Percentiles rank a stretch among this genome's conserved stretches.
Evolutionary conservation across 2,888 invertebrate species (phyloP).

Genomic region (Drosophila yooni): DNA sequence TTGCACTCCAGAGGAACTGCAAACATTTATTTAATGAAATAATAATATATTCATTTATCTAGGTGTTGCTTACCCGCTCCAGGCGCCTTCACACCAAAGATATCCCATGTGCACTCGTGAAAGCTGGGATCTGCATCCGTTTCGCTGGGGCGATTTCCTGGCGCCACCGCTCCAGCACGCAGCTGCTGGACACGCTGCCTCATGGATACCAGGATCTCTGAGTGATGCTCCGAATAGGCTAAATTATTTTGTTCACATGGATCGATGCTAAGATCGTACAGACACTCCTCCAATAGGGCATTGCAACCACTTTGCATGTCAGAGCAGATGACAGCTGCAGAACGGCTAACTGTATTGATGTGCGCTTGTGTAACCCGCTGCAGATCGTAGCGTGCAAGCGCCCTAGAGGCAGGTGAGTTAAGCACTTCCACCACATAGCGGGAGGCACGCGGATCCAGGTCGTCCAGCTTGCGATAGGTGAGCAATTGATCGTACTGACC

Average conservation of each 20-base stretch:
- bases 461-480: constrained; percentile 60
- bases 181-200: constrained; percentile 85
- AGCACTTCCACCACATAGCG: constrained; percentile 67
- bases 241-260: constrained; percentile 86
- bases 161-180: constrained; percentile 84
- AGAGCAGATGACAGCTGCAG: constrained; percentile 62
- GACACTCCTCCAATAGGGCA: constrained; percentile 84
- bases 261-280: constrained; percentile 86
- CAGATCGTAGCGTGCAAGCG: constrained; percentile 58
- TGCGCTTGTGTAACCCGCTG: constrained; percentile 17
- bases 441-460: constrained; percentile 72
- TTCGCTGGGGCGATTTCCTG: constrained; percentile 85
- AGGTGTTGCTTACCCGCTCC: constrained; percentile 21
- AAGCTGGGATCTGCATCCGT: constrained; percentile 86
- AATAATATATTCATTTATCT: too few species aligned
- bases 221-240: constrained; percentile 48
- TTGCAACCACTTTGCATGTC: constrained; percentile 67
- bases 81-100: constrained; percentile 75
- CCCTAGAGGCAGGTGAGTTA: constrained; percentile 64
- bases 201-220: constrained; percentile 73
- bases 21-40: neutral
- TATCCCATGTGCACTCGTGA: constrained; percentile 87
- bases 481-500: constrained; percentile 73
- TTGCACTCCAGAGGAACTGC: constrained; percentile 54
- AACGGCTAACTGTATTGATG: constrained; percentile 47